These are phyloP conservation scores for Lethenteron reissneri DNA, from an alignment of 2,113 vertebrate species.

Conservation along the genomic window DNA sequence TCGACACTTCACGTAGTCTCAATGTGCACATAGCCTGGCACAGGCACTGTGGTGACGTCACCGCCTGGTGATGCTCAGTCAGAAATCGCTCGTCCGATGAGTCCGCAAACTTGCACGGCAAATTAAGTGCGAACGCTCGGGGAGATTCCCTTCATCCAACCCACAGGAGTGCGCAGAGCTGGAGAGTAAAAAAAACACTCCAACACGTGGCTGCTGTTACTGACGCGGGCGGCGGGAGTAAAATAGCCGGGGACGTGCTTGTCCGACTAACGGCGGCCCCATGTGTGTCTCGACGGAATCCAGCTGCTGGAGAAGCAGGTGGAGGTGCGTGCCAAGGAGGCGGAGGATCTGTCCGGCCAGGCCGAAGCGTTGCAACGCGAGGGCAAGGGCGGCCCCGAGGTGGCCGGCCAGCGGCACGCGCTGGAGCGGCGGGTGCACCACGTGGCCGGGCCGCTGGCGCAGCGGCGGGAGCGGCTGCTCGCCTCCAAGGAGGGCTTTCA, in stretches of 20 bases:
- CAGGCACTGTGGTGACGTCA: too few relatives aligned
- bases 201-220: too few relatives aligned
- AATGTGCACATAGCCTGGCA: too few relatives aligned
- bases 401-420: constrained; percentile 27
- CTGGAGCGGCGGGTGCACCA: constrained; percentile 42
- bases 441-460: constrained; percentile 41
- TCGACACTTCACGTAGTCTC: too few relatives aligned
- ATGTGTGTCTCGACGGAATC: background rate
- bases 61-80: too few relatives aligned
- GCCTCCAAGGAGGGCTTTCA: constrained; percentile 45
- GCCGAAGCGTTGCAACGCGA: constrained; percentile 20
- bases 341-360: constrained; percentile 46
- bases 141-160: background rate
- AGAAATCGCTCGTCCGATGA: too few relatives aligned
- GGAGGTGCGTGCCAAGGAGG: constrained; percentile 36
- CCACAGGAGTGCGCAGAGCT: constrained; percentile 5
- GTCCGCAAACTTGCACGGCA: too few relatives aligned
- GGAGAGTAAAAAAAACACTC: too few relatives aligned
- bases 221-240: constrained; percentile 7
- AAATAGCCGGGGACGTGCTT: background rate
- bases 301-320: constrained; percentile 78
- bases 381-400: constrained; percentile 26
- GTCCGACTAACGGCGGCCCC: too few relatives aligned
- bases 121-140: background rate
- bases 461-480: constrained; percentile 47